Conservation (phyloP, 2,113 vertebrate genomes). For the Pseudorasbora parva region DNA sequence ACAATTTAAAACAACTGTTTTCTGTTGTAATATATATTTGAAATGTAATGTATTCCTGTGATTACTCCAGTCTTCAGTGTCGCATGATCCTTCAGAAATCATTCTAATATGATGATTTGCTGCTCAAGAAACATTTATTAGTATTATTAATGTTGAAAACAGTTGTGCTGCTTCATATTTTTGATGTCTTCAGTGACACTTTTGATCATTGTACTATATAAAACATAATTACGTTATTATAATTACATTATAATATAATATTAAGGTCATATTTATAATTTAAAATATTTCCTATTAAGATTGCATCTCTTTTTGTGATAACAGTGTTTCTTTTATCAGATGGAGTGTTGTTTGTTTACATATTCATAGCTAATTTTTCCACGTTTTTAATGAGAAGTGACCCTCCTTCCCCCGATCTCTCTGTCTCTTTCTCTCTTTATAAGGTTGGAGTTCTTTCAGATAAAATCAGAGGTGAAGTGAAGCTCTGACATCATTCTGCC, state of each 20-base stretch:
- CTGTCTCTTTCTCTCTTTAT: background rate
- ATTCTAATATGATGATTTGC: background rate
- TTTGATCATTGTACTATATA: background rate
- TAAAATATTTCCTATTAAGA: background rate
- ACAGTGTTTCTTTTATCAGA: background rate
- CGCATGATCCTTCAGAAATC: background rate
- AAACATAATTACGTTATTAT: background rate
- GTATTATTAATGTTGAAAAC: no score
- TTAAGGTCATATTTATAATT: background rate
- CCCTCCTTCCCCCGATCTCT: background rate
- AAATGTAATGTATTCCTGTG: background rate
- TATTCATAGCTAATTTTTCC: background rate
- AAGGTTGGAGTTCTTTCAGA: background rate
- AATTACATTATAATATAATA: no score
- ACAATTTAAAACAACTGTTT: background rate
- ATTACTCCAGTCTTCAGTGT: background rate
- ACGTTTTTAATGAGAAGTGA: background rate
- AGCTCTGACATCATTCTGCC: slow-evolving; percentile 31
- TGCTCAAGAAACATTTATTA: background rate
- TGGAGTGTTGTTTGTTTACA: slow-evolving; percentile 2
- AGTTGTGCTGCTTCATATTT: no score
- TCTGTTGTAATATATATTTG: background rate
- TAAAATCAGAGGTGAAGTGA: slow-evolving; percentile 21
- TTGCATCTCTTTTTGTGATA: slow-evolving; percentile 4
- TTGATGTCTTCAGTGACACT: no score